Conservation (phyloP, 2,113 vertebrate species). For the Bubo scandiacus region DNA sequence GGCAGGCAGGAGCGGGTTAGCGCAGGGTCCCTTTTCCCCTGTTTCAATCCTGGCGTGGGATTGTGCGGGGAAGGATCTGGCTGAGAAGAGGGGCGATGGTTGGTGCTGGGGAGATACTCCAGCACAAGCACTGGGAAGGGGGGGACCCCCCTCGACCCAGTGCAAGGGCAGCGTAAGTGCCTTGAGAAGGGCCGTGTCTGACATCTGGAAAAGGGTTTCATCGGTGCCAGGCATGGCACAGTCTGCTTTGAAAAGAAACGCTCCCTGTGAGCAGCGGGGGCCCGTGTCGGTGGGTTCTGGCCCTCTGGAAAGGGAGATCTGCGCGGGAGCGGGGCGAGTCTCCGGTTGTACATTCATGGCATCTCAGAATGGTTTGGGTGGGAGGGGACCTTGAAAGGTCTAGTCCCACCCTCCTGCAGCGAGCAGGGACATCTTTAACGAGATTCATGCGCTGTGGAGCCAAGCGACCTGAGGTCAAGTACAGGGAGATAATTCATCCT, state of each 20-base stretch:
- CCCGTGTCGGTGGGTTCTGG: neutral
- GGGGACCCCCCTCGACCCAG: too few species aligned
- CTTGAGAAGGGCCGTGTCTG: neutral
- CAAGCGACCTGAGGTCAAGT: neutral
- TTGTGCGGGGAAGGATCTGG: neutral
- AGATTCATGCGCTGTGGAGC: neutral
- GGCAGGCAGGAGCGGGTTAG: neutral
- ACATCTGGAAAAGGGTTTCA: neutral
- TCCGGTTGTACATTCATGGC: neutral
- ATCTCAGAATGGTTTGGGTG: neutral
- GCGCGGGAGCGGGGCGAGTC: neutral
- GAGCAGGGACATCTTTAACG: too few species aligned
- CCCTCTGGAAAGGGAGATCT: constrained; percentile 9
- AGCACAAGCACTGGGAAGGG: too few species aligned
- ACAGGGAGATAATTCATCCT: neutral
- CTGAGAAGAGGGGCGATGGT: neutral
- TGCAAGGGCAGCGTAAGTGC: neutral
- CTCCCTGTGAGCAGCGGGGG: neutral
- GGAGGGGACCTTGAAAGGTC: too few species aligned
- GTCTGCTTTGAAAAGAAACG: neutral
- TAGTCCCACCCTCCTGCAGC: too few species aligned
- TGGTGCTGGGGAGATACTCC: neutral
- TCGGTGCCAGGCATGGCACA: constrained; percentile 31
- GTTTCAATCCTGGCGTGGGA: neutral
- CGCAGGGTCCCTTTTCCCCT: neutral